These are phyloP conservation scores for Takifugu flavidus DNA, from an alignment of 2,113 vertebrate species.

Conservation along the genomic window DNA sequence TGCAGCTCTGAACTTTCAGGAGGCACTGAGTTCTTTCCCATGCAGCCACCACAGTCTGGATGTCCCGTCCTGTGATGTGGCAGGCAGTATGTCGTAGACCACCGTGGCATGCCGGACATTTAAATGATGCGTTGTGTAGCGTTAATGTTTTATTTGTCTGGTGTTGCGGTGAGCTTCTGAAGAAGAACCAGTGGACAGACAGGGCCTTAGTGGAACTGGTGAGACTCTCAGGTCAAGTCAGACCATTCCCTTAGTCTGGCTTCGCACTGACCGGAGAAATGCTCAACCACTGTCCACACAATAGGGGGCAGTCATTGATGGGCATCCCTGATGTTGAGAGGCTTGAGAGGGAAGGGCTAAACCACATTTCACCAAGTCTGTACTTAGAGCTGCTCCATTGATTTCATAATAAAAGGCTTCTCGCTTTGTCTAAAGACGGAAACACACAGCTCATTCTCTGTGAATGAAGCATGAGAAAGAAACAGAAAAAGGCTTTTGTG, in stretches of 20 bases:
- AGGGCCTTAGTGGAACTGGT: conserved; percentile 17
- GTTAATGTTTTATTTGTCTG: conserved; percentile 29
- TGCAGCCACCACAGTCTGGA: conserved; percentile 25
- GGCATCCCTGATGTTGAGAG: conserved; percentile 57
- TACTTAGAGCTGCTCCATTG: conserved; percentile 67
- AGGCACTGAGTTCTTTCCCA: conserved; percentile 19
- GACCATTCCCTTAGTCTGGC: conserved; percentile 34
- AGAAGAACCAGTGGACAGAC: conserved; percentile 2
- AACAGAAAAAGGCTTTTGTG: conserved; percentile 65
- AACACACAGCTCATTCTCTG: conserved; percentile 49
- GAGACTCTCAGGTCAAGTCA: conserved; percentile 39
- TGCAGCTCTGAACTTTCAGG: conserved; percentile 28
- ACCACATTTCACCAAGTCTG: conserved; percentile 63
- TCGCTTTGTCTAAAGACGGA: conserved; percentile 46
- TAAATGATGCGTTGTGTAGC: conserved; percentile 25
- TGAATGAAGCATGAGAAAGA: conserved; percentile 45
- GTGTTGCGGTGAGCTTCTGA: conserved; percentile 33
- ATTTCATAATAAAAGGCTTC: conserved; percentile 70
- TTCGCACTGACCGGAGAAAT: conserved; percentile 32
- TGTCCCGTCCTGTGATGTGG: conserved; percentile 49
- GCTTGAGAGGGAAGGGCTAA: conserved; percentile 57
- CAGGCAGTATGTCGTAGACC: conserved; percentile 9
- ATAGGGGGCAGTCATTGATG: conserved; percentile 47
- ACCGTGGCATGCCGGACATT: conserved; percentile 11
- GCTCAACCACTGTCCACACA: conserved; percentile 60